Base-by-base conservation (phyloP, 1,140 invertebrate genomes). In the Atta texana region DNA sequence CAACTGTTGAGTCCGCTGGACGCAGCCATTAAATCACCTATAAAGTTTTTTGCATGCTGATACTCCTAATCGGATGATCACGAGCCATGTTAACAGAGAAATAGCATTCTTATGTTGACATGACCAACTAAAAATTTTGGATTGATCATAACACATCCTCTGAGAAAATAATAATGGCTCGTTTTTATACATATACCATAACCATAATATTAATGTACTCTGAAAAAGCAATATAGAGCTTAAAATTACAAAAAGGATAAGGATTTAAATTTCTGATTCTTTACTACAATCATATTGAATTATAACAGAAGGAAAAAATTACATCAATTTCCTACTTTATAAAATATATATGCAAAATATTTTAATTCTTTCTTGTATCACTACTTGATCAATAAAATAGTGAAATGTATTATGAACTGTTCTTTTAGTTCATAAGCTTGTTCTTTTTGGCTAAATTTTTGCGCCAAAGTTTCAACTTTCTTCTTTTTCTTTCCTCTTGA, bases 131-230 rank as follows among this genome's bases (percentile, higher is more conserved):
- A 95, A 71, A 55, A 68, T 71, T 74, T 71, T 93, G 85, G 7
- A 95, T 44, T 0, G 94, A 94, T 92, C 93, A 94, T 21, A 95
- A 34, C 28, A 81, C 86, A 34, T 88, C 93, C 64, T 92, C 87
- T 69, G 95, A 91, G 24, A 95, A 82, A 82, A 92, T 72, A 78
- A 95, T 89, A 10, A 95, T 69, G 94, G 92, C 76, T 92, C 93
- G 57, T 77, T 92, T 72, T 91, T 88, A 72, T 95, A 95, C 12
- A 92, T 21, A 53, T 88, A 93, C 14, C 94, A 5, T 51, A 95
- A 75, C 18, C 91, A 68, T 18, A 92, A 16, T 28, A 90, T 88
- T 5, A 93, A 34, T 1, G 93, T 86, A 49, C 78, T 90, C 94
- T 95, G 88, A 66, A 92, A 91, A 92, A 91, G 34, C 18, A 69